phyloP scores from a whole-genome alignment of 1,140 invertebrate species.

The Drosophila elegans region DNA sequence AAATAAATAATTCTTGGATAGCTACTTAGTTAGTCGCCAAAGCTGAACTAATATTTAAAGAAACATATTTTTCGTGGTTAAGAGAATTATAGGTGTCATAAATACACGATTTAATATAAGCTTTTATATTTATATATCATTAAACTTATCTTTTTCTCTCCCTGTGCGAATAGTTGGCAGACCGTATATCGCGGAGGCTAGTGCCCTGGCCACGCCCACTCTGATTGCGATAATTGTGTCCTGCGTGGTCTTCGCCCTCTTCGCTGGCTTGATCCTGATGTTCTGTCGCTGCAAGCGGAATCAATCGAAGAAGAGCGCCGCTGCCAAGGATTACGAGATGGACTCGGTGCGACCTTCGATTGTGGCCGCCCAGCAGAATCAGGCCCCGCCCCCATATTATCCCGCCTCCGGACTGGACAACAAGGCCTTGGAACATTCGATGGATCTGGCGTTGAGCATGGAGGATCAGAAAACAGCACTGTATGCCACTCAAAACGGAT shows the following conservation, averaged over 20 bases:
- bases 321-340: constrained; percentile 95
- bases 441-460: constrained; percentile 92
- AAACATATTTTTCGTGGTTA: too few relatives aligned
- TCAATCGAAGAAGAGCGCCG: constrained; percentile 91
- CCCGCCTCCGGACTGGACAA: constrained; percentile 94
- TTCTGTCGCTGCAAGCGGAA: constrained; percentile 94
- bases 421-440: constrained; percentile 94
- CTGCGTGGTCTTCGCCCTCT: constrained; percentile 91
- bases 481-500: constrained; percentile 92
- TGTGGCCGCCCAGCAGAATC: constrained; percentile 90
- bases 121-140: not conserved
- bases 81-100: too few relatives aligned
- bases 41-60: too few relatives aligned
- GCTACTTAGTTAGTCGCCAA: too few relatives aligned
- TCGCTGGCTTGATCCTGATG: constrained; percentile 91
- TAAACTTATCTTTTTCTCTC: constrained; percentile 1
- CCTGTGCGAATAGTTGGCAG: constrained; percentile 88
- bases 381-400: constrained; percentile 94
- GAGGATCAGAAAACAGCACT: constrained; percentile 92
- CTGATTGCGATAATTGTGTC: constrained; percentile 93
- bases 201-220: constrained; percentile 90
- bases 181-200: constrained; percentile 92
- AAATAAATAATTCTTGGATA: too few relatives aligned
- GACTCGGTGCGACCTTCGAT: constrained; percentile 92
- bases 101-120: too few relatives aligned